Percentiles rank a stretch among this genome's conserved stretches.
These are phyloP conservation scores for Phymanthus crucifer DNA, from an alignment of 92 coral and sea anemone species.

Conservation along the genomic window DNA sequence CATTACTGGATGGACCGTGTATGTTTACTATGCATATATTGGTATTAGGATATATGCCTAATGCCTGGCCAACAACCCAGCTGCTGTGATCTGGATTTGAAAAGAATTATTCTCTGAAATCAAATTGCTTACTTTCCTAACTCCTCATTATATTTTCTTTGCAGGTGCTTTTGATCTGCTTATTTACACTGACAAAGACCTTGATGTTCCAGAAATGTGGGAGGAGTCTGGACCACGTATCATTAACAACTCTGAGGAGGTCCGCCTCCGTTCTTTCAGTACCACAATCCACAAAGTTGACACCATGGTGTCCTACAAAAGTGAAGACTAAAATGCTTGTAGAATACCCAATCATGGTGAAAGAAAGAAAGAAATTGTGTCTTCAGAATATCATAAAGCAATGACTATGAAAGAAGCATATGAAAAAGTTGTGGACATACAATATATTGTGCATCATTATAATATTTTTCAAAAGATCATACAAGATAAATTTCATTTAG, in stretches of 20 bases:
- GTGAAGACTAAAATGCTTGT: slow-evolving; percentile 54
- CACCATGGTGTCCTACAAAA: slow-evolving; percentile 97
- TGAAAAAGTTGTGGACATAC: too few relatives aligned
- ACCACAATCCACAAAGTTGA: slow-evolving; percentile 94
- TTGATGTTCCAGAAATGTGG: slow-evolving; percentile 90
- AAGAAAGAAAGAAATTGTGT: background rate
- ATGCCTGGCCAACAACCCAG: too few relatives aligned
- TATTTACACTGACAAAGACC: slow-evolving; percentile 89
- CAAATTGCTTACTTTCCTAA: background rate
- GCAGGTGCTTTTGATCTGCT: slow-evolving; percentile 97
- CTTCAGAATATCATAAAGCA: background rate
- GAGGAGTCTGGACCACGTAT: slow-evolving; percentile 98
- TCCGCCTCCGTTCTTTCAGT: slow-evolving; percentile 87
- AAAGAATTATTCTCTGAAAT: too few relatives aligned
- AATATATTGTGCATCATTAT: too few relatives aligned
- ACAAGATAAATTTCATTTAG: too few relatives aligned
- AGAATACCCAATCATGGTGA: background rate
- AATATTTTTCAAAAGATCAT: too few relatives aligned
- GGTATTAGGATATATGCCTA: too few relatives aligned
- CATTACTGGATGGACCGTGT: slow-evolving; percentile 93
- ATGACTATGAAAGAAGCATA: too few relatives aligned
- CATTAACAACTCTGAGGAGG: slow-evolving; percentile 93
- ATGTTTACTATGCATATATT: slow-evolving; percentile 33
- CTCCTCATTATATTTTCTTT: background rate
- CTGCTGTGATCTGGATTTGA: too few relatives aligned